phyloP scores from a whole-genome alignment of 1,140 invertebrate genomes.

The Liolophura sinensis region DNA sequence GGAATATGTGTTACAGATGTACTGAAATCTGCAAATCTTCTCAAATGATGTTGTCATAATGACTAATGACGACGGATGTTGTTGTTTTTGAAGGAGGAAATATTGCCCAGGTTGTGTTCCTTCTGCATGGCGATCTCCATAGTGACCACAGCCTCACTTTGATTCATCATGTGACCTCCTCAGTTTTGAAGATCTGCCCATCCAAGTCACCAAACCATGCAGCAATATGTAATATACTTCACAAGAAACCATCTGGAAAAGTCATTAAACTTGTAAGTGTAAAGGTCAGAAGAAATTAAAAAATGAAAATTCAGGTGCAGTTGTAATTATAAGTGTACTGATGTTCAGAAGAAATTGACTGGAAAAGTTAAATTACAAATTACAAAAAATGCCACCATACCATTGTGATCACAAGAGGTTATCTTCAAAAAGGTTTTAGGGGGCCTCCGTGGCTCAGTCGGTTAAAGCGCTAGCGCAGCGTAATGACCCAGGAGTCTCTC shows the following conservation, averaged over 20 bases:
- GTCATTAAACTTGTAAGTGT: slow-evolving; percentile 16
- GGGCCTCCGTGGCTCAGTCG: too few species aligned
- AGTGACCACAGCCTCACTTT: slow-evolving; percentile 13
- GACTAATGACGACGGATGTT: too few species aligned
- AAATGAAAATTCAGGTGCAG: background rate
- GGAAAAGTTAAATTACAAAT: background rate
- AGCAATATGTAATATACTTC: slow-evolving; percentile 9
- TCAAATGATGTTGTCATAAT: slow-evolving; percentile 17
- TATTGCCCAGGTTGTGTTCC: slow-evolving; percentile 14
- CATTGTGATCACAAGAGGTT: background rate
- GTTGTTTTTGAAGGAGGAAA: background rate
- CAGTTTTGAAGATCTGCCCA: slow-evolving; percentile 9
- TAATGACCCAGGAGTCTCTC: too few species aligned
- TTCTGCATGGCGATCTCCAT: slow-evolving; percentile 21
- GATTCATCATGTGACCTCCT: slow-evolving; percentile 15
- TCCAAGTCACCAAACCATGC: slow-evolving; percentile 10
- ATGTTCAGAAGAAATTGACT: slow-evolving; percentile 1
- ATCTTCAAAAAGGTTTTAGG: background rate
- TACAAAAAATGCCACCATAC: background rate
- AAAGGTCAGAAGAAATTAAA: background rate
- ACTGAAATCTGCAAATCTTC: background rate
- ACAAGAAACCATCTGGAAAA: slow-evolving; percentile 19
- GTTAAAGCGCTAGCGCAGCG: too few species aligned
- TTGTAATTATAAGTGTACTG: background rate
- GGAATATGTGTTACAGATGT: background rate